phyloP scores from a whole-genome alignment of 2,113 vertebrate species.

The Hemibagrus wyckioides region DNA sequence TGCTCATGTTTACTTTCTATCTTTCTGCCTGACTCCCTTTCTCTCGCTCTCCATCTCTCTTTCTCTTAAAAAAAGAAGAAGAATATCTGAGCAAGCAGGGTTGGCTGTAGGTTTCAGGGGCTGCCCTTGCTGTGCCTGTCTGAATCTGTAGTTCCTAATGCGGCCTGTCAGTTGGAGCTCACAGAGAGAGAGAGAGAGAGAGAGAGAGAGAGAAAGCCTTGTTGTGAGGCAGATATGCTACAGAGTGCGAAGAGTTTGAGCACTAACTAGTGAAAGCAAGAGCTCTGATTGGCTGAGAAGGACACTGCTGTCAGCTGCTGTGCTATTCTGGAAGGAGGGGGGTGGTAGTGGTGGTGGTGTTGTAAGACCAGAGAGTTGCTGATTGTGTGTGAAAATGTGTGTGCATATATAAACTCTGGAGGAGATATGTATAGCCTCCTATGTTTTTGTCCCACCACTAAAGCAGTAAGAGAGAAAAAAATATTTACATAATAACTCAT shows the following conservation, averaged over 20 bases:
- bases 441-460: slow-evolving; percentile 10
- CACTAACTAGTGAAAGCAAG: slow-evolving; percentile 52
- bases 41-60: slow-evolving; percentile 8
- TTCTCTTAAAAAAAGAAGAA: slow-evolving; percentile 49
- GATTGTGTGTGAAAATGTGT: slow-evolving; percentile 31
- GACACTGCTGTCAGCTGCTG: slow-evolving; percentile 73
- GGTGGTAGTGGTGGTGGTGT: slow-evolving; percentile 13
- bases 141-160: slow-evolving; percentile 69
- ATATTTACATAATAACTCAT: slow-evolving; percentile 49
- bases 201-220: slow-evolving; percentile 55
- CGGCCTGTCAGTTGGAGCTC: slow-evolving; percentile 75
- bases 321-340: slow-evolving; percentile 57
- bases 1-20: not conserved
- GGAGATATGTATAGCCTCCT: slow-evolving; percentile 5
- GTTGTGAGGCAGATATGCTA: slow-evolving; percentile 78
- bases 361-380: slow-evolving; percentile 44
- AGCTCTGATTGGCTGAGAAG: slow-evolving; percentile 68
- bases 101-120: slow-evolving; percentile 66
- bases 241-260: slow-evolving; percentile 59
- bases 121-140: slow-evolving; percentile 71
- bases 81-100: slow-evolving; percentile 74
- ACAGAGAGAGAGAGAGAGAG: slow-evolving; percentile 32
- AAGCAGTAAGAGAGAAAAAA: not conserved
- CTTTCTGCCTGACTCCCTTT: slow-evolving; percentile 8
- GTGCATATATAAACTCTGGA: slow-evolving; percentile 28